Base-by-base conservation (phyloP, 2,888 invertebrate genomes). In the Odontocolon sp. region DNA sequence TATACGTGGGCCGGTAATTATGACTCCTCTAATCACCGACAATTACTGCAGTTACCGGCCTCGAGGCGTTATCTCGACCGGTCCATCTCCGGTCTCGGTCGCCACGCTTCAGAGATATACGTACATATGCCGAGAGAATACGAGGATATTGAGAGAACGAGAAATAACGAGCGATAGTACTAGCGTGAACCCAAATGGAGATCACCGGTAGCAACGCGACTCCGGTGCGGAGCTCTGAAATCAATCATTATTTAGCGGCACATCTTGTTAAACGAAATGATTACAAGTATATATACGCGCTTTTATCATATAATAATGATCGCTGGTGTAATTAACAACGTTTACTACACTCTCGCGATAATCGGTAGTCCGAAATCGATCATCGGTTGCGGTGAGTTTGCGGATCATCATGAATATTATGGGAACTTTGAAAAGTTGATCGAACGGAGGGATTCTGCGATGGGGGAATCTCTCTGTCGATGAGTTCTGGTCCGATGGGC, bases 11-110 rank as follows among this genome's bases (percentile, higher is more conserved):
- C 70, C 75, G 79, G 80, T 86, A 87, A 88, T 89, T 89, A 89
- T 88, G 88, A 88, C 86, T 88, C 86, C 87, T 87, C 87, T 89
- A 88, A 89, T 89, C 87, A 88, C 85, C 87, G 87, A 86, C 87
- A 87, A 88, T 89, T 89, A 89, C 86, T 84, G 87, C 86, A 87
- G 87, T 89, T 87, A 88, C 88, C 87, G 84, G 84, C 82, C 86
- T 85, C 84, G 83, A 85, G 87, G 85, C 84, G 85, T 85, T 88
- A 89, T 88, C 86, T 85, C 85, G 83, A 85, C 83, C 86, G 86
- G 87, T 81, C 80, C 80, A 81, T 81, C 78, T 78, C 71, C 74
- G 69, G 73, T 76, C 74, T 72, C 64, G 76, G 70, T 77, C 56
- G 73, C 61, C 61, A 56, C 76, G 68, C 72, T 77, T 72, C 77